Conservation (phyloP, 2,797 vertebrate genomes). For the Acestrorhynchus altus region DNA sequence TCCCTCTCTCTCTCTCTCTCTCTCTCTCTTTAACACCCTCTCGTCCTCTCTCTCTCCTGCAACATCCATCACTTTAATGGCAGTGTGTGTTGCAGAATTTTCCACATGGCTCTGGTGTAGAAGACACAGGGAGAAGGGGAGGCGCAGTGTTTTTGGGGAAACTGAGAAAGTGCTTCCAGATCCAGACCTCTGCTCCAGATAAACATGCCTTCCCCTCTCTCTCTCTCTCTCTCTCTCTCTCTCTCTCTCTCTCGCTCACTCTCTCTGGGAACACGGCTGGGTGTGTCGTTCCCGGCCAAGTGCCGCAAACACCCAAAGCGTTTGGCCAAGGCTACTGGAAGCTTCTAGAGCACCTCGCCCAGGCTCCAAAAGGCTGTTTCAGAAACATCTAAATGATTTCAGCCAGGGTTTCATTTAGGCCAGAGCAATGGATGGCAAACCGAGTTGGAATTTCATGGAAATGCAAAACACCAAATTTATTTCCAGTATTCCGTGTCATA, state of each 20-base stretch:
- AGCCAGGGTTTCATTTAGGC: neutral
- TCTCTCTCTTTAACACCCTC: neutral
- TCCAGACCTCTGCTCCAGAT: constrained; percentile 60
- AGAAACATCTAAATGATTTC: neutral
- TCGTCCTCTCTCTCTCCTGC: constrained; percentile 30
- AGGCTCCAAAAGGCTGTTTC: neutral
- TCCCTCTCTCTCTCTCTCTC: neutral
- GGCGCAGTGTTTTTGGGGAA: constrained; percentile 49
- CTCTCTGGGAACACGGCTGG: constrained; percentile 33
- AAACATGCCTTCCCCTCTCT: constrained; percentile 7
- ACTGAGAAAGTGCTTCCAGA: constrained; percentile 64
- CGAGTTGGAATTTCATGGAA: too few species aligned
- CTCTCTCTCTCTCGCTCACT: neutral
- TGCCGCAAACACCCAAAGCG: neutral
- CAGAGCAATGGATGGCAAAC: too few species aligned
- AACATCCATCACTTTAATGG: constrained; percentile 61
- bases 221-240: neutral
- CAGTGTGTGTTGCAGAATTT: constrained; percentile 57
- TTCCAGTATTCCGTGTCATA: too few species aligned
- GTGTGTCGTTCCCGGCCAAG: constrained; percentile 12
- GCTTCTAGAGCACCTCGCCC: neutral
- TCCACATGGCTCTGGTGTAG: constrained; percentile 48
- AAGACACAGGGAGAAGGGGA: constrained; percentile 41
- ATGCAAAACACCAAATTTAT: too few species aligned
- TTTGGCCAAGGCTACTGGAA: neutral